These are phyloP conservation scores for Montipora capricornis DNA, from an alignment of 64 coral and sea anemone species.

Conservation along the genomic window DNA sequence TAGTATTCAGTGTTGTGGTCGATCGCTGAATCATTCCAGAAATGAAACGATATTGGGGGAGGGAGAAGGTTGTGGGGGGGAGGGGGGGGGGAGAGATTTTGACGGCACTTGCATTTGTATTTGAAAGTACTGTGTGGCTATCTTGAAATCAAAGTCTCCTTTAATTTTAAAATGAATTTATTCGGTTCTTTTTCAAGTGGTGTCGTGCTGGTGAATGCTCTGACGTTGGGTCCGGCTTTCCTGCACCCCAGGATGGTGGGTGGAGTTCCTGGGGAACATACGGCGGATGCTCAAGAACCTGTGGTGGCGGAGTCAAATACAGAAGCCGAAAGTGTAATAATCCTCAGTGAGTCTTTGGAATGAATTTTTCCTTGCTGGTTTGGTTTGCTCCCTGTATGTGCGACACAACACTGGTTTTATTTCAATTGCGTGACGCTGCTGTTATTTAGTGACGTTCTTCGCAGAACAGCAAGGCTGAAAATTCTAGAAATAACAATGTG, in stretches of 20 bases:
- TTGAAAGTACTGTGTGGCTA: too few relatives aligned
- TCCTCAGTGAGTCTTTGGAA: conserved; percentile 6
- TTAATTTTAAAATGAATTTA: background rate
- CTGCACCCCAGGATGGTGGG: conserved; percentile 35
- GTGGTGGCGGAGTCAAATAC: conserved; percentile 54
- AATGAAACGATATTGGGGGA: too few relatives aligned
- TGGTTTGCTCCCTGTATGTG: background rate
- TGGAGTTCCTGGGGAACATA: conserved; percentile 58
- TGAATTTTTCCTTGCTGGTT: background rate
- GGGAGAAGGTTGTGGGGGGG: too few relatives aligned
- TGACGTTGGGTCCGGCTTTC: conserved; percentile 54
- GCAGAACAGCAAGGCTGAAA: too few relatives aligned
- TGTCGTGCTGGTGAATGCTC: conserved; percentile 25
- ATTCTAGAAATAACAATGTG: background rate
- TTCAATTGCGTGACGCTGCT: background rate
- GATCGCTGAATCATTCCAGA: too few relatives aligned
- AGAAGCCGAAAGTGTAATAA: conserved; percentile 52
- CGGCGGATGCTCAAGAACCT: conserved; percentile 53
- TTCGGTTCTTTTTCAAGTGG: background rate
- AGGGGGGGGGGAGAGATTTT: too few relatives aligned
- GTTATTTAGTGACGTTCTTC: too few relatives aligned
- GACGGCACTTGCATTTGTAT: too few relatives aligned
- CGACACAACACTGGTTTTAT: too few relatives aligned
- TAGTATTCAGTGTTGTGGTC: too few relatives aligned
- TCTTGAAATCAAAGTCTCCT: background rate